Evolutionary conservation across 2,888 invertebrate genomes (phyloP).

Genomic region (Drosophila kokeensis): DNA sequence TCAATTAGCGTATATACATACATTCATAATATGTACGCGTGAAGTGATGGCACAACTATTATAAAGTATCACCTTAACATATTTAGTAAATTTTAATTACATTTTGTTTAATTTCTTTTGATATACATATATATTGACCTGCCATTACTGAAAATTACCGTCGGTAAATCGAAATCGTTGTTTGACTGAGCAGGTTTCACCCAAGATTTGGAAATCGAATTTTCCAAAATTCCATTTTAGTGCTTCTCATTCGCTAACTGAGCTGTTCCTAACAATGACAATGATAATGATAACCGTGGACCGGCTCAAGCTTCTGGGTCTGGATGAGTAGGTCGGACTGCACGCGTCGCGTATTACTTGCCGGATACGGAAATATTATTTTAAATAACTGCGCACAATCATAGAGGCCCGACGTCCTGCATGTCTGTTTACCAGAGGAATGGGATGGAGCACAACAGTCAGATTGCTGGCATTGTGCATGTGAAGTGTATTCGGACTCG

Average conservation of each 20-base stretch:
- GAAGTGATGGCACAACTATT: background rate
- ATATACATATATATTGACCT: background rate
- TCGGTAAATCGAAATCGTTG: background rate
- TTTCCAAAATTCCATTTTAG: background rate
- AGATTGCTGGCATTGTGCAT: conserved; percentile 29
- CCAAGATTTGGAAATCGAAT: background rate
- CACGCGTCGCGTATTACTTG: conserved; percentile 73
- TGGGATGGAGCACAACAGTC: conserved; percentile 17
- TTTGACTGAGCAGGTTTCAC: background rate
- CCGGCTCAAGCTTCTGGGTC: background rate
- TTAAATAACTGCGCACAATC: conserved; percentile 69
- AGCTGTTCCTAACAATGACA: conserved; percentile 8
- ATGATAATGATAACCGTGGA: background rate
- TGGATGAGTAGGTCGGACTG: conserved; percentile 12
- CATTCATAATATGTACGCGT: background rate
- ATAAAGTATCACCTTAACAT: background rate
- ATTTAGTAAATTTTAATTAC: background rate
- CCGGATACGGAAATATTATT: conserved; percentile 81
- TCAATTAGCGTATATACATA: background rate
- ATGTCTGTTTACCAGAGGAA: conserved; percentile 22
- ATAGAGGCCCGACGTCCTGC: conserved; percentile 33
- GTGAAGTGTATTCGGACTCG: conserved; percentile 16
- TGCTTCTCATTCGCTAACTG: conserved; percentile 2
- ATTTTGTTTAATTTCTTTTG: background rate
- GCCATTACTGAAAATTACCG: background rate